Evolutionary conservation across 2,113 vertebrate genomes (phyloP), one percentile per base, ranked within the genome.

Genomic region (Brevimyrus niger): DNA sequence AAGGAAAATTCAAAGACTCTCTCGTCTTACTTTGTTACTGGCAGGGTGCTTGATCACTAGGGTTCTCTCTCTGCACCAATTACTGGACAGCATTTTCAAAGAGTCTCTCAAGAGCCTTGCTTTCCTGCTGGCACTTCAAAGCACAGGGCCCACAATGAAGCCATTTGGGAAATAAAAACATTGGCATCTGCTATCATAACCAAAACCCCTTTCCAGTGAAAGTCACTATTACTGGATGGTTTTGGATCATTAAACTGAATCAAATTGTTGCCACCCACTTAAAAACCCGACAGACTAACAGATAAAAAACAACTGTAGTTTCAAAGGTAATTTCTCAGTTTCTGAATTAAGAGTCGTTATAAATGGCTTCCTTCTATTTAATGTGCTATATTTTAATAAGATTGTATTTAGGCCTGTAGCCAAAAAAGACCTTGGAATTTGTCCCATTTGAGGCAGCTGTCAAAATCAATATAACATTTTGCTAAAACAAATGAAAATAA

Each of bases 1-100:
- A 84, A 85, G 88, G 88, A 89, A 58, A 82, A 85, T 84, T 89
- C 88, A 84, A 89, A 89, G 88, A 55, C 76, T 84, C 76, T 84
- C 88, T 83, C 38, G 53, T 84, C 51, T 58, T 27, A 84, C 88
- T 89, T 61, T 58, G 88, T 84, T 89, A 61, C 21, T 35, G 80
- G 51, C 51, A 19, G 88, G 76, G 38, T 31, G 51, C 50, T 85
- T 44, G 51, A 89, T 89, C 88, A 58, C 38, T 53, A 47, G 31
- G 51, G 38, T 21, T 42, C 51, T 55, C 50, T 89, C 80, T 58
- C 88, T 35, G 38, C 80, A 85, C 80, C 88, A 89, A 85, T 89
- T 89, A 89, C 88, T 76, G 51, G 88, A 61, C 51, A 61, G 80
- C 51, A 85, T 50, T 84, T 84, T 85, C 88, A 84, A 89, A 89